Conservation (phyloP, 2,113 vertebrate species). For the Vombatus ursinus region DNA sequence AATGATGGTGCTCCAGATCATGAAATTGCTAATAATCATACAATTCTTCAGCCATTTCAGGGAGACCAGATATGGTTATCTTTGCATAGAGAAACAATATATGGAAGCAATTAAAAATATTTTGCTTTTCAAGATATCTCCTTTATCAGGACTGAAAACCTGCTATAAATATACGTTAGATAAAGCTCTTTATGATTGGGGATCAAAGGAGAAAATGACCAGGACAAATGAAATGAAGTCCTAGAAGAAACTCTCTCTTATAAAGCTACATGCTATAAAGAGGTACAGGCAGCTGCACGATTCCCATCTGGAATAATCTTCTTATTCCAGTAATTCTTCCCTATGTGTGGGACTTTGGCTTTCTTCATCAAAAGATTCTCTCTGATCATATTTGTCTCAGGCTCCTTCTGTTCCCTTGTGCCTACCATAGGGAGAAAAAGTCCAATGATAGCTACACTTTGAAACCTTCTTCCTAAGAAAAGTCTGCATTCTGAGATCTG, state of each 20-base stretch:
- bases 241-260: background rate
- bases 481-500: too few relatives aligned
- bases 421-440: too few relatives aligned
- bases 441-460: too few relatives aligned
- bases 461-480: too few relatives aligned
- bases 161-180: slow-evolving; percentile 72
- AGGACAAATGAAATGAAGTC: background rate
- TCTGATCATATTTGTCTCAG: too few relatives aligned
- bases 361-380: too few relatives aligned
- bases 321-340: too few relatives aligned
- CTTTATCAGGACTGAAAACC: slow-evolving; percentile 95
- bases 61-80: slow-evolving; percentile 98
- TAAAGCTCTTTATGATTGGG: slow-evolving; percentile 74
- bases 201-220: slow-evolving; percentile 32
- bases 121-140: slow-evolving; percentile 97
- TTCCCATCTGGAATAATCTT: too few relatives aligned
- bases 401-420: too few relatives aligned
- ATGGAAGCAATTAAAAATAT: slow-evolving; percentile 99
- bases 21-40: slow-evolving; percentile 97
- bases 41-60: slow-evolving; percentile 94
- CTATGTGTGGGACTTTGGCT: too few relatives aligned
- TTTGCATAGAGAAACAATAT: slow-evolving; percentile 96
- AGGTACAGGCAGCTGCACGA: too few relatives aligned
- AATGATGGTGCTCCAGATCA: slow-evolving; percentile 98
- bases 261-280: too few relatives aligned